Evolutionary conservation across 1,140 invertebrate genomes (phyloP), one percentile per base, ranked within the genome.

Genomic region (Drosophila burlai): DNA sequence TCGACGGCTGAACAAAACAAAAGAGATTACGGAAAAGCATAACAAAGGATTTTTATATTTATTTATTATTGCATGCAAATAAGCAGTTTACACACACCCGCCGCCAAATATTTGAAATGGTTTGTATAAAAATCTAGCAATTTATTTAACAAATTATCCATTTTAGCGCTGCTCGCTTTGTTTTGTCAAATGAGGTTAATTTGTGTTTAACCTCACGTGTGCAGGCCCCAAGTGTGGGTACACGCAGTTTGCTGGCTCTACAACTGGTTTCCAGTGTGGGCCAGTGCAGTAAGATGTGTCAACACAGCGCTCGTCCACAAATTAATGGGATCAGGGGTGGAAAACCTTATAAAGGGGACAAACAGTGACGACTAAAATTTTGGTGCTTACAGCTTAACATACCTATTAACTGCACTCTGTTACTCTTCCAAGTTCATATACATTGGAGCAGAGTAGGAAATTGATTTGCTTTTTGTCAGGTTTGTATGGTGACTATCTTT

Each of bases 111-210:
- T 74, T 73, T 60, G 71, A 47, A 71, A 80, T 78, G 64, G 60
- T 24, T 57, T 43, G 67, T 72, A 81, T 80, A 83, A 83, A 91
- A 89, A 85, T 90, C 67, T 76, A 60, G 78, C 91, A 91, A 92
- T 92, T 92, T 92, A 92, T 92, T 92, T 92, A 92, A 92, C 91
- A 92, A 92, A 92, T 92, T 92, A 92, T 92, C 91, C 86, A 92
- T 92, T 90, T 92, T 82, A 83, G 79, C 81, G 65, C 54, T 66
- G 75, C 71, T 86, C 66, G 84, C 82, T 92, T 92, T 92, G 90
- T 92, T 90, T 91, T 90, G 76, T 91, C 83, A 91, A 92, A 92
- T 92, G 91, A 92, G 91, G 91, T 92, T 92, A 92, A 92, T 92
- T 92, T 92, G 91, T 83, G 86, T 89, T 87, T 83, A 92, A 84